Evolutionary conservation across 1,140 invertebrate species (phyloP), one percentile per base, ranked within the genome.

Genomic region (Drosophila pseudoobscura): DNA sequence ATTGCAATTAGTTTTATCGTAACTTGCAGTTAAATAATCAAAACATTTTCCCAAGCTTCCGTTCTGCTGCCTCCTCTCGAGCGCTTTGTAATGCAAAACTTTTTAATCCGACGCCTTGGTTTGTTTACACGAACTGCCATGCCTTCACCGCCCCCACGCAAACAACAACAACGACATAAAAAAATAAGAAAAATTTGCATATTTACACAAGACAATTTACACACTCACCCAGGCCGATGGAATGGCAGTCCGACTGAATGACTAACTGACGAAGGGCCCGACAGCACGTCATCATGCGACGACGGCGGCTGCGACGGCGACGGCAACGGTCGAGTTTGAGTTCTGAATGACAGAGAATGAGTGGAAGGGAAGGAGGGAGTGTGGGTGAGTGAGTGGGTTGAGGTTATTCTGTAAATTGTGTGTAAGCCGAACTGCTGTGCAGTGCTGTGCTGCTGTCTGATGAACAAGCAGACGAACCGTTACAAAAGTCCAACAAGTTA

Each of bases 191-290:
- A 60, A 64, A 77, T 87, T 74, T 78, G 61, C 78, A 85, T 85
- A 87, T 85, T 87, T 85, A 82, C 78, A 82, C 64, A 82, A 80
- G 82, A 80, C 82, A 85, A 87, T 85, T 80, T 85, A 87, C 78
- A 87, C 82, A 87, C 72, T 65, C 56, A 35, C 50, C 69, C 52
- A 49, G 65, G 20, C 35, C 29, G 24, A 31, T 35, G 13, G 45
- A 49, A 39, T 39, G 35, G 35, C 35, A 13, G 53, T 8, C 35
- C 24, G 58, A 52, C 59, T 56, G 71, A 75, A 20, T 55, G 71
- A 63, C 22, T 56, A 60, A 65, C 26, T 63, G 71, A 74, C 39
- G 50, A 20, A 53, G 60, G 44, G 29, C 52, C 24, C 24, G 49
- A 59, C 69, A 24, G 20, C 7, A 53, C 41, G n/a, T 29, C 26